phyloP scores from a whole-genome alignment of 2,888 invertebrate species.

The Drosophila histrio region DNA sequence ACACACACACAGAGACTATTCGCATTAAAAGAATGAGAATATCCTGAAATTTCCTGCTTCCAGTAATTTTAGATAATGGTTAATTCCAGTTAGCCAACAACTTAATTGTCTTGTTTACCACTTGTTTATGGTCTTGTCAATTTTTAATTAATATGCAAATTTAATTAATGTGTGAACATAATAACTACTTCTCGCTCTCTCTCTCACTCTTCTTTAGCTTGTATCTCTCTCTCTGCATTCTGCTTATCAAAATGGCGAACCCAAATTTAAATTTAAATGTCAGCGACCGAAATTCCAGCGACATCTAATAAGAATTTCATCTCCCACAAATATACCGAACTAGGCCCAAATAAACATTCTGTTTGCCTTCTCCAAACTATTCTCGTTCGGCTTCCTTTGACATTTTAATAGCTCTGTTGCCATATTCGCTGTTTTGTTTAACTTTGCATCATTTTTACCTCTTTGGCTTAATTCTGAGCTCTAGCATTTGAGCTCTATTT shows the following conservation, averaged over 20 bases:
- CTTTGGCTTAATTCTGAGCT: neutral
- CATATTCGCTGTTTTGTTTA: neutral
- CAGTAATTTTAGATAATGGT: neutral
- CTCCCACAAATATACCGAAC: constrained; percentile 8
- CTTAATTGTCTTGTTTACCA: constrained; percentile 15
- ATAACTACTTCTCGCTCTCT: neutral
- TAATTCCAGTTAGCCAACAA: neutral
- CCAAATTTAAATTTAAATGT: constrained; percentile 24
- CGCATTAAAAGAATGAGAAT: neutral
- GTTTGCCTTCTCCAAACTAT: neutral
- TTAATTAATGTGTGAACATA: constrained; percentile 59
- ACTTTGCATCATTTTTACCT: neutral
- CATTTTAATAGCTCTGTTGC: constrained; percentile 28
- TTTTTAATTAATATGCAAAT: constrained; percentile 80
- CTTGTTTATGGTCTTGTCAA: constrained; percentile 51
- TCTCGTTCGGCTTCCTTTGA: constrained; percentile 19
- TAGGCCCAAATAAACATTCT: constrained; percentile 37
- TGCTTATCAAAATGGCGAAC: neutral
- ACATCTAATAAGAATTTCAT: constrained; percentile 17
- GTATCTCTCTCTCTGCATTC: neutral
- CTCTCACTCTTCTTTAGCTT: neutral
- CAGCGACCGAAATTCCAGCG: constrained; percentile 28
- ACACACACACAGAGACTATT: neutral
- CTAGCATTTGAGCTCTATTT: too few relatives aligned
- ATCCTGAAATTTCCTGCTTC: constrained; percentile 15